Percentiles rank a stretch among this genome's conserved stretches.
Conservation (phyloP, 2,113 vertebrate species). For the Camelus bactrianus region DNA sequence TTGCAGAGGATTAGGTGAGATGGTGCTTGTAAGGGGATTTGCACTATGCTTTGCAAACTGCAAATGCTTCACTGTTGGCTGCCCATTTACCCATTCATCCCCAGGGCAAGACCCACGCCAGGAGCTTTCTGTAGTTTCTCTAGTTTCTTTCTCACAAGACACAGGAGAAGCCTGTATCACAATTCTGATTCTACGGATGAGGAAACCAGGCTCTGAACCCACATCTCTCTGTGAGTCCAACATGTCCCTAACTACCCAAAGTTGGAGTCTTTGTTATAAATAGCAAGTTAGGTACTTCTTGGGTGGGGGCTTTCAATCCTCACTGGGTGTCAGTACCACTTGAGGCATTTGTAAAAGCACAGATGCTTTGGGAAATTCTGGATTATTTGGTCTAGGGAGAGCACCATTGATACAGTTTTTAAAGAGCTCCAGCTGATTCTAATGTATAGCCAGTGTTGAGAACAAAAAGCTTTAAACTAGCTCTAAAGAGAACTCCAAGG, state of each 20-base stretch:
- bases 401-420: background rate
- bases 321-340: background rate
- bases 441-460: background rate
- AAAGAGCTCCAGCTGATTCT: background rate
- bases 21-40: fast-evolving
- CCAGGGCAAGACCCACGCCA: background rate
- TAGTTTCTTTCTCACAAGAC: background rate
- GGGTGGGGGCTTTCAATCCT: background rate
- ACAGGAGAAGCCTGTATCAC: background rate
- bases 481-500: background rate
- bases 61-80: background rate
- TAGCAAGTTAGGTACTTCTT: background rate
- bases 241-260: background rate
- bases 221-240: background rate
- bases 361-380: background rate
- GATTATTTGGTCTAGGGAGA: background rate
- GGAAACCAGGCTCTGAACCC: background rate
- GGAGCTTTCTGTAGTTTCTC: background rate
- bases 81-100: background rate
- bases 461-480: background rate
- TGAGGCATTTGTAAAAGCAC: slow-evolving; percentile 23
- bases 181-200: background rate
- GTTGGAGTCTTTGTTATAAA: background rate
- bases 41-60: background rate
- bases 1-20: background rate